Evolutionary conservation across 30 jellyfish, hydroid and myxozoan species (phyloP).

Genomic region (Hydractinia symbiolongicarpus): DNA sequence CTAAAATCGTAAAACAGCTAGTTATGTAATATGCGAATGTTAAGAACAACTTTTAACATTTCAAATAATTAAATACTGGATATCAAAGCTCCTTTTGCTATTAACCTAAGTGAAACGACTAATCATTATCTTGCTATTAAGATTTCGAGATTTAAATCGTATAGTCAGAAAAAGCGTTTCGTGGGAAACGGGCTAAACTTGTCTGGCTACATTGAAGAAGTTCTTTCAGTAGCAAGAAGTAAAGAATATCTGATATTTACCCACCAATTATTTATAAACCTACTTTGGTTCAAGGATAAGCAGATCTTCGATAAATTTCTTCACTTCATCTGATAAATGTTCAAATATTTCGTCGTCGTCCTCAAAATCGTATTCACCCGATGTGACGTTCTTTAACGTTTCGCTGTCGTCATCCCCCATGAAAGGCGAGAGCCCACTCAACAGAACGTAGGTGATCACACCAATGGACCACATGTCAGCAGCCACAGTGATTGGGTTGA

Average conservation of each 20-base stretch:
- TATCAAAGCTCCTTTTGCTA: too few relatives aligned
- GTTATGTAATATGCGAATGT: too few relatives aligned
- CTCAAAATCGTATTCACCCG: constrained; percentile 66
- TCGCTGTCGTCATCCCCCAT: constrained; percentile 79
- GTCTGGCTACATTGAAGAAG: too few relatives aligned
- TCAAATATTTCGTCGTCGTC: constrained; percentile 85
- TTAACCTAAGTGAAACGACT: too few relatives aligned
- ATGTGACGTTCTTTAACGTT: constrained; percentile 62
- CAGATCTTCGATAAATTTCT: constrained; percentile 51
- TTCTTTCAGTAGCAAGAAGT: neutral
- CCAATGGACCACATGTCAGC: constrained; percentile 93
- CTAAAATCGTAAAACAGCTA: constrained; percentile 14
- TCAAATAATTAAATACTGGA: too few relatives aligned
- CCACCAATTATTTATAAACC: neutral
- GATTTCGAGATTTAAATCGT: too few relatives aligned
- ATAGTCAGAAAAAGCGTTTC: too few relatives aligned
- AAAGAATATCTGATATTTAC: too few relatives aligned
- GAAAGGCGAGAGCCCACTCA: constrained; percentile 87
- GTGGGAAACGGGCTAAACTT: too few relatives aligned
- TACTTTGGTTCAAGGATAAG: constrained; percentile 65
- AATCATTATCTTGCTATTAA: too few relatives aligned
- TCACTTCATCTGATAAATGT: constrained; percentile 69
- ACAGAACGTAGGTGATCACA: constrained; percentile 69
- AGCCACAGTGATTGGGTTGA: constrained; percentile 64
- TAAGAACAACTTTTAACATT: too few relatives aligned